Evolutionary conservation across 1,140 invertebrate genomes (phyloP).

Genomic region (Lutraria rhynchaena): DNA sequence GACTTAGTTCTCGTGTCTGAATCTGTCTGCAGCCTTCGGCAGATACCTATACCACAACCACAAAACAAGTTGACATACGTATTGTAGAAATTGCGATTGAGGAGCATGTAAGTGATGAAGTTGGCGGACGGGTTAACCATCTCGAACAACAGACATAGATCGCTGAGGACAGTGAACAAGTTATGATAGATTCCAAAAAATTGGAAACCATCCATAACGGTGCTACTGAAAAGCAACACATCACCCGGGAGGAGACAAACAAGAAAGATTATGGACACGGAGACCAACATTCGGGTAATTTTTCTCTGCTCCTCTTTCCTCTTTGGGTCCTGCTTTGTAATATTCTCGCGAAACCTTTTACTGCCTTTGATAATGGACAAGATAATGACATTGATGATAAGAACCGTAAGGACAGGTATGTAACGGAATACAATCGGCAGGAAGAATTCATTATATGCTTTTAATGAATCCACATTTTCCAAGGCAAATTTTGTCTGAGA

Average conservation of each 20-base stretch:
- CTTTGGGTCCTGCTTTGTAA: background rate
- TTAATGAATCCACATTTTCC: constrained; percentile 40
- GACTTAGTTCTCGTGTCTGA: too few species aligned
- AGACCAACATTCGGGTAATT: constrained; percentile 62
- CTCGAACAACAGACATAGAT: constrained; percentile 54
- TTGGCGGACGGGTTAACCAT: constrained; percentile 65
- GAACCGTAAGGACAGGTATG: constrained; percentile 52
- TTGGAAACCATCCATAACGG: constrained; percentile 36
- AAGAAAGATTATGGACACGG: constrained; percentile 59
- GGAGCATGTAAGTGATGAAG: constrained; percentile 66
- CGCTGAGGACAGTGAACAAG: constrained; percentile 62
- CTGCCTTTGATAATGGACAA: constrained; percentile 49
- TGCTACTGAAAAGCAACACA: constrained; percentile 34
- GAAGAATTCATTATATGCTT: constrained; percentile 59
- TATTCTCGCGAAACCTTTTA: constrained; percentile 35
- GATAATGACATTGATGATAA: constrained; percentile 59
- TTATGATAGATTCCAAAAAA: constrained; percentile 60
- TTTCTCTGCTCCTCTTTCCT: constrained; percentile 46
- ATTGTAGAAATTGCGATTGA: constrained; percentile 60
- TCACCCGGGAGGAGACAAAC: constrained; percentile 62
- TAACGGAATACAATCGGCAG: constrained; percentile 59
- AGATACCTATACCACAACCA: constrained; percentile 7
- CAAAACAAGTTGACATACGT: constrained; percentile 52
- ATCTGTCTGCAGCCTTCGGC: too few species aligned
- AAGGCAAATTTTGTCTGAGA: constrained; percentile 52